Evolutionary conservation across 2,113 vertebrate species (phyloP).

Genomic region (Callithrix jacchus): DNA sequence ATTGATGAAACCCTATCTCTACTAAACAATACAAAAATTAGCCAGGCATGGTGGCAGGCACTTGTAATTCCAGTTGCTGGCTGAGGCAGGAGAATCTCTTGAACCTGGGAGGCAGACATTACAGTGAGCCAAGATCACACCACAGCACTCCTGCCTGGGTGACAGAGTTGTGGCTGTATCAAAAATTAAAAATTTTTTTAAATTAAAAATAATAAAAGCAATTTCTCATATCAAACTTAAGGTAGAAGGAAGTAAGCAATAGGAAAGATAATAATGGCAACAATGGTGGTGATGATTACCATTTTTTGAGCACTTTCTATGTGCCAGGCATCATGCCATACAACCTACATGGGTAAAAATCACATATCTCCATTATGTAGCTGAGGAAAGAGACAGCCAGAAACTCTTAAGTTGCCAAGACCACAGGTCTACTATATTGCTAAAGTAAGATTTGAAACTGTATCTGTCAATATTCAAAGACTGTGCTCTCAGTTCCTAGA

Average conservation of each 20-base stretch:
- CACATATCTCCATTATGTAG: background rate
- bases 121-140: no score
- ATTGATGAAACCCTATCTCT: no score
- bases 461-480: background rate
- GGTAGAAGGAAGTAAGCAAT: background rate
- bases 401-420: background rate
- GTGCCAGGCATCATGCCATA: background rate
- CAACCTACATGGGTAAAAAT: background rate
- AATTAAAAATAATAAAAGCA: background rate
- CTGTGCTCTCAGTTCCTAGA: background rate
- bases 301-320: no score
- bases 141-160: no score
- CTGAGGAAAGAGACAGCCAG: background rate
- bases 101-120: no score
- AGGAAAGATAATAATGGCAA: background rate
- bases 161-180: no score
- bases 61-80: no score
- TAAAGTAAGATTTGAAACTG: background rate
- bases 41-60: no score
- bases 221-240: background rate
- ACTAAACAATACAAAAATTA: no score
- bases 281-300: rapidly evolving
- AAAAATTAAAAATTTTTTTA: no score
- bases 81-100: no score
- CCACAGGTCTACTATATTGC: background rate